Evolutionary conservation across 1,140 invertebrate species (phyloP), one percentile per base, ranked within the genome.

Genomic region (Rhagoletis zephyria): DNA sequence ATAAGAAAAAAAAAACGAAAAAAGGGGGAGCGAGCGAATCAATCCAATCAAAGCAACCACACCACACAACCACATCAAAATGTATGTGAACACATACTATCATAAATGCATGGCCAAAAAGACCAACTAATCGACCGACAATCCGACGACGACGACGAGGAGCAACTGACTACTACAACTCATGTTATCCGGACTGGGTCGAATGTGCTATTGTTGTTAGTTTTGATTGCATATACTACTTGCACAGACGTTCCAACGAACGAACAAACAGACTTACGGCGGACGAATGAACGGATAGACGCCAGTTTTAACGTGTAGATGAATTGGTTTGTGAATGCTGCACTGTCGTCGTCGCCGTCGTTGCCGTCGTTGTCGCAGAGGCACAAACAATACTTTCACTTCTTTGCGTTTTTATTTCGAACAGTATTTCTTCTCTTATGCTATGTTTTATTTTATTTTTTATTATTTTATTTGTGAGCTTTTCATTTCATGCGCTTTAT

Each of bases 361-460:
- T 30, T 30, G 30, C 30, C 30, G 30, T 30, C 1, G 30, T 30
- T 30, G 30, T 30, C 30, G 30, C 30, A 30, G 30, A 30, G 30
- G 30, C 30, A 45, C 56, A 70, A 45, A 87, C 86, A 87, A 87
- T 87, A 87, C 86, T 87, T 87, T 87, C 86, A 87, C 86, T 87
- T 87, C 86, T 87, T 85, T 63, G 60, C 56, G 48, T 85, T 85
- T 85, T 85, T 67, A 87, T 67, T 65, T 65, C 86, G 14, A 87
- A 61, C 64, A 87, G 5, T 65, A 45, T 64, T 70, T 48, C 59
- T 65, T 61, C 30, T 61, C 7, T 61, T 86, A 45, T 30, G 40
- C n/a, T 63, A 63, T 81, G 51, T 81, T 81, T 56, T 70, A 12
- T 61, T 85, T 30, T 30, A 30, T 30, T 30, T 30, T 30, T 30